Evolutionary conservation across 2,888 invertebrate species (phyloP).

Genomic region (Steinernema hermaphroditum): DNA sequence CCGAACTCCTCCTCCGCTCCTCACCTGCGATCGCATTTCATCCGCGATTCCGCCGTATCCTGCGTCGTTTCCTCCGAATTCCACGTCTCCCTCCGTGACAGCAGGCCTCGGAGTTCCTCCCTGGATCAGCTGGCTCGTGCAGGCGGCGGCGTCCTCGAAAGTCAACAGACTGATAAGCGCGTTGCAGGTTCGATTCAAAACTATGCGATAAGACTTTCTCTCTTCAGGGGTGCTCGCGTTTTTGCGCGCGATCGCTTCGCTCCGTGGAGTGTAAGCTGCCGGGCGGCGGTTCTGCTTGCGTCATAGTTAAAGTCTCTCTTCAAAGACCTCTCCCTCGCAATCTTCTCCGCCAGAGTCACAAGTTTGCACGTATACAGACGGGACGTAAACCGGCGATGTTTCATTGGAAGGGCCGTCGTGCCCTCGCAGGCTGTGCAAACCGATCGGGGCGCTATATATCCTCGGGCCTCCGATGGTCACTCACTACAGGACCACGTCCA

Average conservation of each 20-base stretch:
- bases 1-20: slow-evolving; percentile 5
- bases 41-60: neutral
- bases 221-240: neutral
- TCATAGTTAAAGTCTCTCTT: slow-evolving; percentile 23
- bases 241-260: neutral
- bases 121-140: too few species aligned
- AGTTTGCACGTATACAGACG: slow-evolving; percentile 15
- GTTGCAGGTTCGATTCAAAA: too few species aligned
- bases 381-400: neutral
- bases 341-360: neutral
- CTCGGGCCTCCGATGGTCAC: too few species aligned
- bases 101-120: neutral
- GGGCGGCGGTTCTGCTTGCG: slow-evolving; percentile 13
- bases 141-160: too few species aligned
- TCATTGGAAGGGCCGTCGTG: neutral
- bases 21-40: slow-evolving; percentile 22
- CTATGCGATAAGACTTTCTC: too few species aligned
- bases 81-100: slow-evolving; percentile 17
- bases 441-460: too few species aligned
- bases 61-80: neutral
- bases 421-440: neutral
- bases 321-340: slow-evolving; percentile 3
- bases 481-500: too few species aligned
- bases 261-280: slow-evolving; percentile 5
- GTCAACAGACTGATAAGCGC: too few species aligned